Evolutionary conservation across 2,797 vertebrate genomes (phyloP), one percentile per base, ranked within the genome.

Genomic region (Nyctalus aviator): DNA sequence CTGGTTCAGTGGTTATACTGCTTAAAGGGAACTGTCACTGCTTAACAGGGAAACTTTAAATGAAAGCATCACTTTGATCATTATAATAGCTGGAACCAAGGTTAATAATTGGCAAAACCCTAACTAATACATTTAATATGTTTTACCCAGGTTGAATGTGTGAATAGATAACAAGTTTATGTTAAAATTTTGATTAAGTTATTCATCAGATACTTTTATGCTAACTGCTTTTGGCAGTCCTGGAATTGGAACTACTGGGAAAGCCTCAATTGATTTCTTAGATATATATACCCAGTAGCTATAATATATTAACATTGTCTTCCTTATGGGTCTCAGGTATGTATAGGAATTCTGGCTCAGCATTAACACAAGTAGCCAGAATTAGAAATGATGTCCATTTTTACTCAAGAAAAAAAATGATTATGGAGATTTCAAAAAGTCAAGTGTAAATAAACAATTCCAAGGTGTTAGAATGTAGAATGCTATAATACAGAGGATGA

Each of bases 51-150:
- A 91, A 89, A 91, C 75, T 93, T 96, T 57, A 92, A 95, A 86
- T 87, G 66, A 90, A 96, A 95, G 71, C 53, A 50, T 96, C 95
- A 88, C 87, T 95, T 84, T 96, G 75, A 92, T 97, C 87, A 77
- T 92, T 96, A 35, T 91, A 97, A 95, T 95, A 95, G 94, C 94
- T 96, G 64, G 87, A 92, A 96, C 75, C 75, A 91, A 96, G 93
- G 94, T 96, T 93, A 95, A 94, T 94, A 96, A 82, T 78, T 79
- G 62, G 84, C 32, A 96, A 94, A 68, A 46, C 95, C 86, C 66
- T 87, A 81, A 95, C 89, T 92, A 93, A 95, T 90, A 53, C 46
- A 91, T 91, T 94, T 90, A 93, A 96, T 97, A 68, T 94, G 68
- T 93, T 96, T 97, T 90, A 7, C 66, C 77, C 50, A 71, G 53